A percentile compares a stretch with the other conserved stretches of the same genome.
These are phyloP conservation scores for Tineola bisselliella DNA, from an alignment of 2,888 invertebrate genomes.

Conservation along the genomic window DNA sequence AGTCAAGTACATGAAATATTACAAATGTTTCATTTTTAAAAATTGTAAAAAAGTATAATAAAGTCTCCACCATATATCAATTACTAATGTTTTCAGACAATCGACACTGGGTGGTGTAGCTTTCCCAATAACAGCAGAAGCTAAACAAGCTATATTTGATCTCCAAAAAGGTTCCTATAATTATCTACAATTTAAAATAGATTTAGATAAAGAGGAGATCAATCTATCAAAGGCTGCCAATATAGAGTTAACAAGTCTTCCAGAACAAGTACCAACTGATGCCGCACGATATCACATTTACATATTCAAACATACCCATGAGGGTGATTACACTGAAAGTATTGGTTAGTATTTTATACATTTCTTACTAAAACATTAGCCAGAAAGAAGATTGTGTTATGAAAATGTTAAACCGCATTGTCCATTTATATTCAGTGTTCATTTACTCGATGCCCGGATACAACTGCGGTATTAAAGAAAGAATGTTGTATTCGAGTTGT, in stretches of 20 bases:
- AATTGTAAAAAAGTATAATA: no score
- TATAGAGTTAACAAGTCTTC: constrained; percentile 74
- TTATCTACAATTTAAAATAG: constrained; percentile 91
- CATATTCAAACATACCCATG: constrained; percentile 90
- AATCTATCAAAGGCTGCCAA: constrained; percentile 80
- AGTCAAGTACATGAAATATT: no score
- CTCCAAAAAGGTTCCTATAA: constrained; percentile 79
- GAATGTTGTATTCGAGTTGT: constrained; percentile 99
- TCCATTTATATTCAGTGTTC: constrained; percentile 76
- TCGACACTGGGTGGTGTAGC: constrained; percentile 91
- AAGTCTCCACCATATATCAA: no score
- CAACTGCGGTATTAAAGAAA: constrained; percentile 93
- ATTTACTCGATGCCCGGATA: constrained; percentile 99
- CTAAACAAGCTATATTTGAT: constrained; percentile 77
- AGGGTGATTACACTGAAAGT: constrained; percentile 88
- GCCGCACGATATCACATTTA: constrained; percentile 92
- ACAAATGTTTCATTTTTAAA: no score
- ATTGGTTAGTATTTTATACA: constrained; percentile 65
- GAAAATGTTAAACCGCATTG: no score
- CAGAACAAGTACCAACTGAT: constrained; percentile 83
- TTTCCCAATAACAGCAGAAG: constrained; percentile 87
- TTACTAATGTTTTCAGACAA: constrained; percentile 64
- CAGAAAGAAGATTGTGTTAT: no score
- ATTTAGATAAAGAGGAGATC: constrained; percentile 88
- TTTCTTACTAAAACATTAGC: no score